A percentile compares a stretch with the other conserved stretches of the same genome.
Evolutionary conservation across 2,113 vertebrate genomes (phyloP).

Genomic region (Rostratula benghalensis): DNA sequence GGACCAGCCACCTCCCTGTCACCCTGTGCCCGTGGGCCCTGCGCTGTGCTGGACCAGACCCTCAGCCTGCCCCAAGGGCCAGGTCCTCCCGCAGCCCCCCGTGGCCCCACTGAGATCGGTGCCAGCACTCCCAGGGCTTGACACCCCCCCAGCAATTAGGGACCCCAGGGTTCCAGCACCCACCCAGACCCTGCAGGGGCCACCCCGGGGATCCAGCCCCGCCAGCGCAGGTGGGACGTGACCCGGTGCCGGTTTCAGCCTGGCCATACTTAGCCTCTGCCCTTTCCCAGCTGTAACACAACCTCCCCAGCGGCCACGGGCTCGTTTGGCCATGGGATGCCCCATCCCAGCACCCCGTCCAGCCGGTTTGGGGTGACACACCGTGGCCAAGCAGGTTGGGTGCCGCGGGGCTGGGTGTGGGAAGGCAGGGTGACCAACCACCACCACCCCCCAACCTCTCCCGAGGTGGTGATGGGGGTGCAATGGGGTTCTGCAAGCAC

Average conservation of each 20-base stretch:
- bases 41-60: accelerated
- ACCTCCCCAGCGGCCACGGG: background rate
- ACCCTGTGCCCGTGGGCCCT: background rate
- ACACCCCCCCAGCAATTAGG: background rate
- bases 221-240: background rate
- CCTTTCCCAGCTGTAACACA: constrained; percentile 52
- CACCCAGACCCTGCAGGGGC: accelerated
- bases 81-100: background rate
- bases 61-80: accelerated
- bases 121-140: background rate
- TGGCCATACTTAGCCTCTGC: constrained; percentile 44
- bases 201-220: background rate
- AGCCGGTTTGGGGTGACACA: constrained; percentile 49
- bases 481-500: background rate
- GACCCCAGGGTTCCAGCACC: background rate
- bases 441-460: background rate
- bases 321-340: background rate
- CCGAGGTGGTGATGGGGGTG: background rate
- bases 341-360: background rate
- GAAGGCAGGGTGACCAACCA: background rate
- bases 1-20: background rate
- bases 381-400: background rate
- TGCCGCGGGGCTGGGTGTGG: background rate
- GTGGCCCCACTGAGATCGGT: accelerated
- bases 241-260: constrained; percentile 26